These are phyloP conservation scores for Strigamia transsilvanica DNA, from an alignment of 2,888 invertebrate genomes.

Conservation along the genomic window DNA sequence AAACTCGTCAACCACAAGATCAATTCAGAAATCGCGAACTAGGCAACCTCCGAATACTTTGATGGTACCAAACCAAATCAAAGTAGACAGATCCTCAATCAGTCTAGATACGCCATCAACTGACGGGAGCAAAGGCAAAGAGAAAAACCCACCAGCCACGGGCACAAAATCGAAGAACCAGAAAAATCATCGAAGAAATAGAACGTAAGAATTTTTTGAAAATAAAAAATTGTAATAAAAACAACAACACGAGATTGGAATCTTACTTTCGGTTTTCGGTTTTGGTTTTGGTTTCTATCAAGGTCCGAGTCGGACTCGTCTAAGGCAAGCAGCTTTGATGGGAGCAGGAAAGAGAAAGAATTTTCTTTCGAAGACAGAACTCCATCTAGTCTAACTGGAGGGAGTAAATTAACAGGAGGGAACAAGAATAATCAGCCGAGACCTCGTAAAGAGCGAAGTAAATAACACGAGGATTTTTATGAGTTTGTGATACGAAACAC, in stretches of 20 bases:
- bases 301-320: conserved; percentile 11
- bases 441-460: conserved; percentile 7
- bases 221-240: neutral
- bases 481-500: neutral
- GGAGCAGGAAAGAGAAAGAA: neutral
- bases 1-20: neutral
- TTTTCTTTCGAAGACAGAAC: conserved; percentile 11
- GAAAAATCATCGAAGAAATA: conserved; percentile 17
- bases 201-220: neutral
- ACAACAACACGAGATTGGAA: neutral
- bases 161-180: neutral
- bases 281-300: neutral
- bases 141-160: neutral
- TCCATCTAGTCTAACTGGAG: neutral
- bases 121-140: neutral
- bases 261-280: neutral
- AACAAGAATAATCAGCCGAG: neutral
- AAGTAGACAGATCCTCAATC: conserved; percentile 12
- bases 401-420: neutral
- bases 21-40: neutral
- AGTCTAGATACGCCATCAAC: conserved; percentile 1
- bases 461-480: neutral
- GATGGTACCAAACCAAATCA: conserved; percentile 13
- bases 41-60: conserved; percentile 26
- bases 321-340: neutral